Evolutionary conservation across 2,113 vertebrate genomes (phyloP).

Genomic region (Albula glossodonta): DNA sequence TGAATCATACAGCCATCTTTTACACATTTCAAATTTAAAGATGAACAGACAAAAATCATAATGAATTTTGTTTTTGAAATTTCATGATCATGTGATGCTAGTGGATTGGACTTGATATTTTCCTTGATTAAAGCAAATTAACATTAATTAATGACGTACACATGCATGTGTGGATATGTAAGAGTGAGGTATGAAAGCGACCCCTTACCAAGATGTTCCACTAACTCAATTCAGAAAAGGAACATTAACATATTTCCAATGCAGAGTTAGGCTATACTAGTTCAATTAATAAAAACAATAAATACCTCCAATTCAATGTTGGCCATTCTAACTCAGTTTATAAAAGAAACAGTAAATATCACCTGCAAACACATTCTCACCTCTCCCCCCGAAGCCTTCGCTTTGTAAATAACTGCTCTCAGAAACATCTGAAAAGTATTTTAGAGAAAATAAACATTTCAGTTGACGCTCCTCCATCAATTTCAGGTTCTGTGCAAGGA

Average conservation of each 20-base stretch:
- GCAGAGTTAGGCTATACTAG: no score
- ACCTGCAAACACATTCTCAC: background rate
- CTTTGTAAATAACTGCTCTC: constrained; percentile 10
- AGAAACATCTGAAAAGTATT: background rate
- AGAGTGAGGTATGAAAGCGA: no score
- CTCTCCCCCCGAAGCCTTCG: background rate
- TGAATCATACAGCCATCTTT: background rate
- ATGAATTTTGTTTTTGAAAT: background rate
- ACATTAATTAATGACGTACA: background rate
- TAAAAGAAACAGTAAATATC: background rate
- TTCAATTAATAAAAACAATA: no score
- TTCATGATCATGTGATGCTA: background rate
- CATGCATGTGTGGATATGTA: no score
- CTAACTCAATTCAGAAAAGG: no score
- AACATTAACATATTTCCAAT: no score
- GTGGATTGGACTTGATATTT: no score
- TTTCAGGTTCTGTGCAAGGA: background rate
- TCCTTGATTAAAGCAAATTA: background rate
- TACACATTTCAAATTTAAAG: background rate
- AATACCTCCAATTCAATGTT: no score
- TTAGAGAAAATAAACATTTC: background rate
- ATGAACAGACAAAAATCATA: background rate
- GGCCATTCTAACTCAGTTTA: no score
- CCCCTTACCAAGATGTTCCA: no score
- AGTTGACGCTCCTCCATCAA: background rate